Evolutionary conservation across 1,140 invertebrate genomes (phyloP), one percentile per base, ranked within the genome.

Genomic region (Papilio polyxenes): DNA sequence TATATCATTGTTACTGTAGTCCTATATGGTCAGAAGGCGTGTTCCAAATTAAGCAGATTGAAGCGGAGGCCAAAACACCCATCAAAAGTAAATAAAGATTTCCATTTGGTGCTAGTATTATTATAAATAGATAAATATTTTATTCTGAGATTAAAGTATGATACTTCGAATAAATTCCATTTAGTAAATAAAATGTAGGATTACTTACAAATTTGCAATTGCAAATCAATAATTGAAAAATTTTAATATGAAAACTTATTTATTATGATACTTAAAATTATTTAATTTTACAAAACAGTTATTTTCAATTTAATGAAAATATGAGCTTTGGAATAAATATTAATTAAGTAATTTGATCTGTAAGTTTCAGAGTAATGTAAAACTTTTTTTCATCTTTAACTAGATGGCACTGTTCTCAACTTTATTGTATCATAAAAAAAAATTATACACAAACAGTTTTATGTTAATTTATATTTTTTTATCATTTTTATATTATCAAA

Each of bases 361-460:
- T 5, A 13, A 53, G 15, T 7, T 53, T 17, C 51, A 17, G 6
- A 53, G 1, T 53, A 6, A 17, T 53, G 51, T 13, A 53, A 59
- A 59, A 20, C 56, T 59, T 20, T 62, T 82, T 82, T 75, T 65
- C 82, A 75, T 53, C 37, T 75, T 48, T 65, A 31, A 65, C 3
- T 65, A 65, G 62, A 31, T 65, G 62, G 23, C 11, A 15, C 23
- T 31, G 23, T 31, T 31, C 62, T 31, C 62, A 65, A 31, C 7
- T 31, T 31, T 11, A 65, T 23, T 65, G 8, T 11, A 11, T 37
- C 23, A 65, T 9, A 13, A 23, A 23, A 31, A 37, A 31, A 20
- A 65, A 13, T 11, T 31, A 65, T 15, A 31, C 9, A 65, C 10
- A 31, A 31, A 23, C 6, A 20, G 17, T 23, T 23, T 65, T 10